Base-by-base conservation (phyloP, 2,888 invertebrate genomes). In the Augiades crinisus region DNA sequence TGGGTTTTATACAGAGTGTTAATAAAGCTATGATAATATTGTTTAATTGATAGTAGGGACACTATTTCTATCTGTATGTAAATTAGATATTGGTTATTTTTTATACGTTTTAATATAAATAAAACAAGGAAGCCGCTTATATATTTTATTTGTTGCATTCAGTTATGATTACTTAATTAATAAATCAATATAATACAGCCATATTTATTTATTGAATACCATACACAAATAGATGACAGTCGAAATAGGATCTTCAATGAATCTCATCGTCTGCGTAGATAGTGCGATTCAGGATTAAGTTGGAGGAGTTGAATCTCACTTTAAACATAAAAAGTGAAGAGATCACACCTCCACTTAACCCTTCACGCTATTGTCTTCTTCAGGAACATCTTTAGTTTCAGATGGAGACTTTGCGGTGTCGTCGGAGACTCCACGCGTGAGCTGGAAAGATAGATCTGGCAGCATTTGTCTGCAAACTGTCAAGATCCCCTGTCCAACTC, bases 261-360 rank as follows among this genome's bases (percentile, higher is more conserved):
- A 17, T 43, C 58, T 17, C 60, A 62, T 65, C 58, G 58, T 66
- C 62, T 61, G 60, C 33, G 30, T 14, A 24, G 80, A 63, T 50
- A 62, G 47, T 72, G 86, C 89, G 78, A 71, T 72, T 77, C 72
- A 79, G 89, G 84, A 79, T 89, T 90, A 90, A 90, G 90, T 90
- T 90, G 90, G 90, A 90, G 90, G 90, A 90, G 90, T 90, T 90
- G 90, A 90, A 90, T 90, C 90, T 90, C 90, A 90, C 90, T 90
- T 90, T 88, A 87, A 76, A 61, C 68, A 78, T 71, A 82, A 86
- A 90, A 90, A 90, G 90, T 90, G 90, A 90, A 90, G 90, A 90
- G 90, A 90, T 90, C 90, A 90, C 90, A 89, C 90, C 90, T 90
- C 90, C 90, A 90, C 90, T 90, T 90, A 81, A 81, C 81, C 86